Evolutionary conservation across 30 jellyfish, hydroid and myxozoan genomes (phyloP).

Genomic region (Clytia hemisphaerica): DNA sequence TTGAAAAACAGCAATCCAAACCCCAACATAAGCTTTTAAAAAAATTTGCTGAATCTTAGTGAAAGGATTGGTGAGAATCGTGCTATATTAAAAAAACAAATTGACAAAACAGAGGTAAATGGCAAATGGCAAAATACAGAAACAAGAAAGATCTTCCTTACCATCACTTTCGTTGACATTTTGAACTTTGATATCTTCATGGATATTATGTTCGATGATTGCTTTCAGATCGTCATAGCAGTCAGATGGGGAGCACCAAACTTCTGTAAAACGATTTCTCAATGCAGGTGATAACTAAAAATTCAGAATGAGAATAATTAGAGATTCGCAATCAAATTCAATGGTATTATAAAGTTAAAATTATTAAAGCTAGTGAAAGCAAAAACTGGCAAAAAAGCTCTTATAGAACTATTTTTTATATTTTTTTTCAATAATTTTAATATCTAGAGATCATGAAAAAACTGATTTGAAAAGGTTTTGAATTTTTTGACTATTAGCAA

Average conservation of each 20-base stretch:
- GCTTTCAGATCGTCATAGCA: constrained; percentile 46
- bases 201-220: constrained; percentile 68
- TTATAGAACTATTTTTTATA: not conserved
- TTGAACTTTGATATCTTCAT: not conserved
- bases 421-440: not conserved
- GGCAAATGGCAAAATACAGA: too few species aligned
- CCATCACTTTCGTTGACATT: too few species aligned
- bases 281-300: constrained; percentile 87
- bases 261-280: constrained; percentile 94
- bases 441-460: not conserved
- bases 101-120: too few species aligned
- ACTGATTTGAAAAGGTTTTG: not conserved
- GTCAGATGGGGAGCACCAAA: constrained; percentile 94
- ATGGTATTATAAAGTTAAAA: not conserved
- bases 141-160: too few species aligned
- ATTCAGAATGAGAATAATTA: not conserved
- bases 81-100: too few species aligned
- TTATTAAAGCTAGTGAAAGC: not conserved
- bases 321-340: not conserved
- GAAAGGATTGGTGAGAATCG: too few species aligned
- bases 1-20: too few species aligned
- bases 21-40: too few species aligned
- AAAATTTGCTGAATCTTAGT: too few species aligned
- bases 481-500: not conserved
- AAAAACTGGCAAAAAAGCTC: constrained; percentile 1